A percentile compares a stretch with the other conserved stretches of the same genome.
Conservation (phyloP, 2,113 vertebrate genomes). For the Ptyas mucosa region DNA sequence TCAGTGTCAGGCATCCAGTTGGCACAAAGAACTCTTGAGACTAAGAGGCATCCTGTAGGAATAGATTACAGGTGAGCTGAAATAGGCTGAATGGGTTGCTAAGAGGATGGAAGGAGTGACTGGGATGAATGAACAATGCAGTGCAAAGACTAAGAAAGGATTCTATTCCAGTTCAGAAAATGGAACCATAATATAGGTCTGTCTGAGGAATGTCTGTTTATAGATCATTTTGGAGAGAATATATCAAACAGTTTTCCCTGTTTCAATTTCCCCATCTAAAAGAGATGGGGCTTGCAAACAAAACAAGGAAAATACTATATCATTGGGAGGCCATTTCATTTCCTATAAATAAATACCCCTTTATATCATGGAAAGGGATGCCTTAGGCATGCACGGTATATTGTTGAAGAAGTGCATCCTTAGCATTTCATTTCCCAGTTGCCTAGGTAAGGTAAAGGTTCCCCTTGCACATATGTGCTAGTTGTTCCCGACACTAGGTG, state of each 20-base stretch:
- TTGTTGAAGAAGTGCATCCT: background rate
- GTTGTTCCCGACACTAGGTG: too few species aligned
- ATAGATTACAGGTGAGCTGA: background rate
- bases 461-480: too few species aligned
- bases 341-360: background rate
- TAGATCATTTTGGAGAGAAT: slow-evolving; percentile 5
- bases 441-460: background rate
- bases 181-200: background rate
- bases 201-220: background rate
- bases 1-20: background rate
- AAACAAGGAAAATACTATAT: slow-evolving; percentile 5
- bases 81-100: background rate
- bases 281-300: slow-evolving; percentile 9
- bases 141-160: background rate
- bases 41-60: background rate
- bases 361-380: background rate
- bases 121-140: background rate
- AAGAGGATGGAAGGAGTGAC: background rate
- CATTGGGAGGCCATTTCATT: background rate
- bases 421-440: background rate
- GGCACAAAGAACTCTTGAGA: background rate
- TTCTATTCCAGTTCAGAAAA: background rate
- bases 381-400: background rate
- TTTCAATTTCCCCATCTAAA: background rate
- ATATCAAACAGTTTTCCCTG: slow-evolving; percentile 14